Conservation (phyloP, 2,113 vertebrate species). For the Myocastor coypus region DNA sequence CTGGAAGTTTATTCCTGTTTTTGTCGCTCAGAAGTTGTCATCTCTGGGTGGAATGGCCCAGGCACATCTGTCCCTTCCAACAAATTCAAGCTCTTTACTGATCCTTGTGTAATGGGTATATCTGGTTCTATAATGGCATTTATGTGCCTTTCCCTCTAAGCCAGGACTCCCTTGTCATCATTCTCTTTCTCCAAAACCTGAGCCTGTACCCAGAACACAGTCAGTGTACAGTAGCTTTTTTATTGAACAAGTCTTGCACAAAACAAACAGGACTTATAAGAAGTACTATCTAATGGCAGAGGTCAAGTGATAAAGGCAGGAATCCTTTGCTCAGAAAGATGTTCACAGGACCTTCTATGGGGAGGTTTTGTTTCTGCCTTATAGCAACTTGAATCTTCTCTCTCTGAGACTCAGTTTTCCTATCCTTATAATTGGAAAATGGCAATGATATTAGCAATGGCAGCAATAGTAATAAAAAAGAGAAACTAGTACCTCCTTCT, state of each 20-base stretch:
- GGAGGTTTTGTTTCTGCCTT: neutral
- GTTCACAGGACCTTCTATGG: rapidly evolving
- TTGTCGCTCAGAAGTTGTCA: rapidly evolving
- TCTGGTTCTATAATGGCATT: no score
- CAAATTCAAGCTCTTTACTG: neutral
- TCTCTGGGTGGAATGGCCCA: neutral
- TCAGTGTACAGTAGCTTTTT: neutral
- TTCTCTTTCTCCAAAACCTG: neutral
- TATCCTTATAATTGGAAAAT: neutral
- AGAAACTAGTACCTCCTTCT: rapidly evolving
- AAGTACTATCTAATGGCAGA: neutral
- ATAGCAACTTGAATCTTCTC: neutral
- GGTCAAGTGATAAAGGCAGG: neutral
- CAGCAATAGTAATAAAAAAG: neutral
- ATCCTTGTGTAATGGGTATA: rapidly evolving
- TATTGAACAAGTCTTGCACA: neutral
- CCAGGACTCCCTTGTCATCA: neutral
- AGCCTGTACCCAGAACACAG: neutral
- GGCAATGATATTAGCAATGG: no score
- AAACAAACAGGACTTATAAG: neutral
- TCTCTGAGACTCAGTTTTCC: neutral
- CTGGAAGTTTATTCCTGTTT: neutral
- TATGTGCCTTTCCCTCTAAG: neutral
- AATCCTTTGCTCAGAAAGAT: neutral
- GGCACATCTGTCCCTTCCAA: neutral